Evolutionary conservation across 2,888 invertebrate species (phyloP).

Genomic region (Ecliptopera silaceata): DNA sequence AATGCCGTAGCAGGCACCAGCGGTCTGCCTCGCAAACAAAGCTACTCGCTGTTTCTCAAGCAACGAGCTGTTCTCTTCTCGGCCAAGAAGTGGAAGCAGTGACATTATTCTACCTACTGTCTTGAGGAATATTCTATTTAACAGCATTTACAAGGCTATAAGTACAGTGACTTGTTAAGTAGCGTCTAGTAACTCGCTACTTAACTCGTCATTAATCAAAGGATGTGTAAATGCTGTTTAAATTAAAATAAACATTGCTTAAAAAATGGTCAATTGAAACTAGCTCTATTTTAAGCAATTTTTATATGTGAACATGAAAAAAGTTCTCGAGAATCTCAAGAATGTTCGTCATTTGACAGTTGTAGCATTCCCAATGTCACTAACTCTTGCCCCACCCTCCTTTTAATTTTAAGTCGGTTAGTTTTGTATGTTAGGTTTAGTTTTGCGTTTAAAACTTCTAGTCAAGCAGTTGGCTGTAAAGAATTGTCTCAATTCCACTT

Average conservation of each 20-base stretch:
- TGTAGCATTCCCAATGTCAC: constrained; percentile 49
- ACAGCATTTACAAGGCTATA: too few species aligned
- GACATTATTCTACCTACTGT: constrained; percentile 32
- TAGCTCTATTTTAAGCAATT: neutral
- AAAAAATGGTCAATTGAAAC: too few species aligned
- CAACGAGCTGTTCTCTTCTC: constrained; percentile 80
- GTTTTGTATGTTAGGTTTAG: constrained; percentile 41
- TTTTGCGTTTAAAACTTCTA: constrained; percentile 39
- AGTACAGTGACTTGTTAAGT: too few species aligned
- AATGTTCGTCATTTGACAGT: constrained; percentile 9
- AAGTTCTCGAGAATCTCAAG: neutral
- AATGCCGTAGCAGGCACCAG: constrained; percentile 30
- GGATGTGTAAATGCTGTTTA: too few species aligned
- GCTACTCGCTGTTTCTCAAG: constrained; percentile 77
- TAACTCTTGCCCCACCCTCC: constrained; percentile 68
- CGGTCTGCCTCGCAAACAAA: constrained; percentile 66
- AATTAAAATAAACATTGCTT: too few species aligned
- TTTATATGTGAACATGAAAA: too few species aligned
- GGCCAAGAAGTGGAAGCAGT: constrained; percentile 81
- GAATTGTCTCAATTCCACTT: neutral
- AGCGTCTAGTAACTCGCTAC: too few species aligned
- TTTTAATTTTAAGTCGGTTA: constrained; percentile 45
- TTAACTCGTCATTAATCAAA: too few species aligned
- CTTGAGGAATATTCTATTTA: constrained; percentile 4
- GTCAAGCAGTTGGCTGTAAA: constrained; percentile 13